These are phyloP conservation scores for Ptychoptera contaminata DNA, from an alignment of 2,888 invertebrate species.

Conservation along the genomic window DNA sequence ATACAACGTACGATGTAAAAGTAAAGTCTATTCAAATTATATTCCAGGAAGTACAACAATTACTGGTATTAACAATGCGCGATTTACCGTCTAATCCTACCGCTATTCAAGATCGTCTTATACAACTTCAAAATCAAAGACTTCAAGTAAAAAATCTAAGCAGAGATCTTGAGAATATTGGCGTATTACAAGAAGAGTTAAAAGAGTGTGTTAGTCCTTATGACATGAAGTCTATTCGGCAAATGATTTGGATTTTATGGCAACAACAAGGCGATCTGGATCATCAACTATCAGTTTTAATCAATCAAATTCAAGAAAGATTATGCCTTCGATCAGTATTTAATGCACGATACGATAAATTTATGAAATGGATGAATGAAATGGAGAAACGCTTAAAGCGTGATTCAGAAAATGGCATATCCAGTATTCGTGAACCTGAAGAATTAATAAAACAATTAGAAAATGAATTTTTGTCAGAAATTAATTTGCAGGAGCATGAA, in stretches of 20 bases:
- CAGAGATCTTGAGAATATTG: slow-evolving; percentile 51
- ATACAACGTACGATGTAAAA: slow-evolving; percentile 46
- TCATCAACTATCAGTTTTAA: slow-evolving; percentile 55
- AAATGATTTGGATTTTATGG: slow-evolving; percentile 58
- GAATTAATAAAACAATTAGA: slow-evolving; percentile 55
- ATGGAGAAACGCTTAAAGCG: slow-evolving; percentile 49
- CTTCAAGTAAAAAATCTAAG: slow-evolving; percentile 31
- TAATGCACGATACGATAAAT: slow-evolving; percentile 45
- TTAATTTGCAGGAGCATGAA: slow-evolving; percentile 59
- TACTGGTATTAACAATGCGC: slow-evolving; percentile 40
- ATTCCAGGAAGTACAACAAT: slow-evolving; percentile 48
- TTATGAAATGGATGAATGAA: slow-evolving; percentile 53
- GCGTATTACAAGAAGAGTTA: slow-evolving; percentile 62
- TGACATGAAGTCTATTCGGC: slow-evolving; percentile 66
- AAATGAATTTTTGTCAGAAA: slow-evolving; percentile 59
- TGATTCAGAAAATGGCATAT: slow-evolving; percentile 35
- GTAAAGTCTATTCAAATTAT: slow-evolving; percentile 40
- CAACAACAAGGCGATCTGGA: slow-evolving; percentile 71
- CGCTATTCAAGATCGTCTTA: slow-evolving; percentile 46
- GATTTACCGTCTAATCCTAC: slow-evolving; percentile 41
- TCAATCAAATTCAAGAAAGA: slow-evolving; percentile 57
- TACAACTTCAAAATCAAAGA: slow-evolving; percentile 43
- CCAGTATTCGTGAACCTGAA: slow-evolving; percentile 47
- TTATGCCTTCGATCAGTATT: slow-evolving; percentile 55
- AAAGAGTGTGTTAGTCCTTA: slow-evolving; percentile 72